Conservation (phyloP, 2,797 vertebrate genomes). For the Micropoecilia bifurca region DNA sequence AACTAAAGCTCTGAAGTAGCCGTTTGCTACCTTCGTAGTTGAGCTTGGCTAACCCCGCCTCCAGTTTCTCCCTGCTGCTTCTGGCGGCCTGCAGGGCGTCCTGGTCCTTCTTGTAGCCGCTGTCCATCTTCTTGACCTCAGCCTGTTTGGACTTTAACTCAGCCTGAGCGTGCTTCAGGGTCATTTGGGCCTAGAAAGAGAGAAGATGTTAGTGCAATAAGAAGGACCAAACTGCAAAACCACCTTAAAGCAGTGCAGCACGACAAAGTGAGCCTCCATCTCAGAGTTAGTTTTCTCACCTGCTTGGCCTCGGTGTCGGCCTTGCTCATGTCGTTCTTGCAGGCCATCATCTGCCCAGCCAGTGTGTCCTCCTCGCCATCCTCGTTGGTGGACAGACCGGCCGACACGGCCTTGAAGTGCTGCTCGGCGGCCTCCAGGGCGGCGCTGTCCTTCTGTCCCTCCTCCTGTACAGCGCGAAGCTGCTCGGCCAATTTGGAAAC, state of each 20-base stretch:
- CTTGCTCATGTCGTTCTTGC: constrained; percentile 95
- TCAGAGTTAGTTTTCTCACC: constrained; percentile 71
- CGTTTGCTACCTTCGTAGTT: constrained; percentile 87
- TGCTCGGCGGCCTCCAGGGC: constrained; percentile 87
- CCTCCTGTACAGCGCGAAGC: constrained; percentile 82
- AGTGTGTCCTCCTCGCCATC: constrained; percentile 90
- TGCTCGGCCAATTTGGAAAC: constrained; percentile 80
- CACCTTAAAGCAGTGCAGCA: background rate
- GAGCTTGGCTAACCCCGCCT: constrained; percentile 86
- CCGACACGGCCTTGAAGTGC: constrained; percentile 91
- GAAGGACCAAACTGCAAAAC: background rate
- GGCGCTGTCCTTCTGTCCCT: constrained; percentile 80
- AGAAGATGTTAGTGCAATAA: background rate
- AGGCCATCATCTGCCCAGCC: constrained; percentile 93
- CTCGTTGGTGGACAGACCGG: constrained; percentile 90
- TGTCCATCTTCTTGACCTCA: constrained; percentile 92
- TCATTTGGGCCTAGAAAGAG: constrained; percentile 89
- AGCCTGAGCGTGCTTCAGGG: constrained; percentile 88
- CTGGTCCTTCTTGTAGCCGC: constrained; percentile 89
- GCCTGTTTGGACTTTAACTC: constrained; percentile 91
- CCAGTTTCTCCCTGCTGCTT: constrained; percentile 82
- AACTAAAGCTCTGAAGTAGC: background rate
- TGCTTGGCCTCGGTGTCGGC: constrained; percentile 93
- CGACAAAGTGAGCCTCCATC: background rate
- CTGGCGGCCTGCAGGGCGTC: constrained; percentile 83